A percentile compares a stretch with the other conserved stretches of the same genome.
Evolutionary conservation across 2,113 vertebrate genomes (phyloP).

Genomic region (Gorsachius goisagi): DNA sequence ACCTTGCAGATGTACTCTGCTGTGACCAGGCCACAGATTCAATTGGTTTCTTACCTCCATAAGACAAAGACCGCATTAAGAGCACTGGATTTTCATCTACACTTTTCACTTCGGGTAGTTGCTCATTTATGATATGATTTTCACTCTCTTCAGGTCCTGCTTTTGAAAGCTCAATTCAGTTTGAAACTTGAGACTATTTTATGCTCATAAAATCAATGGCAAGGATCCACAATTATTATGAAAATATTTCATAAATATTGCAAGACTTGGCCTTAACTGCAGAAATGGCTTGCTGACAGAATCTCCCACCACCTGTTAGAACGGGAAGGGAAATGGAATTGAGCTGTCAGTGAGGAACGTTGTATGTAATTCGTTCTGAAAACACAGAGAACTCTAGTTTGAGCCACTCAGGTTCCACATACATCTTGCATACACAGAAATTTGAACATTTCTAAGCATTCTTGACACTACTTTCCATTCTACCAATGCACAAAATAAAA

Average conservation of each 20-base stretch:
- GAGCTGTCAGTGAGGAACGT: neutral
- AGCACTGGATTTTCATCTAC: neutral
- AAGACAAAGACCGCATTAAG: neutral
- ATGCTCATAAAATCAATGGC: neutral
- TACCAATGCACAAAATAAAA: neutral
- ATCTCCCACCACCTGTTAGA: fast-evolving
- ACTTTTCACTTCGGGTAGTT: neutral
- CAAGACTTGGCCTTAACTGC: neutral
- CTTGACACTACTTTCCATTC: neutral
- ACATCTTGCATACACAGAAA: neutral
- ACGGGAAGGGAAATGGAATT: neutral
- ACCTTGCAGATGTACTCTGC: neutral
- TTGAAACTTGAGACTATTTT: neutral
- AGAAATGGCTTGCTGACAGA: neutral
- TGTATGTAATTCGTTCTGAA: neutral
- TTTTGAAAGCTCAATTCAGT: neutral
- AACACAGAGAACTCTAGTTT: neutral
- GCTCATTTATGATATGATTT: neutral
- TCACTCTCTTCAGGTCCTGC: neutral
- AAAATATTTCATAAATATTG: neutral
- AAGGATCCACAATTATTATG: neutral
- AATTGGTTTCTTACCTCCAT: neutral
- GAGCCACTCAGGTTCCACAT: neutral
- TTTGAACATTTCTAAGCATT: neutral
- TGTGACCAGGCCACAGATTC: neutral